These are phyloP conservation scores for Nebria salina DNA, from an alignment of 2,888 invertebrate species.

Conservation along the genomic window DNA sequence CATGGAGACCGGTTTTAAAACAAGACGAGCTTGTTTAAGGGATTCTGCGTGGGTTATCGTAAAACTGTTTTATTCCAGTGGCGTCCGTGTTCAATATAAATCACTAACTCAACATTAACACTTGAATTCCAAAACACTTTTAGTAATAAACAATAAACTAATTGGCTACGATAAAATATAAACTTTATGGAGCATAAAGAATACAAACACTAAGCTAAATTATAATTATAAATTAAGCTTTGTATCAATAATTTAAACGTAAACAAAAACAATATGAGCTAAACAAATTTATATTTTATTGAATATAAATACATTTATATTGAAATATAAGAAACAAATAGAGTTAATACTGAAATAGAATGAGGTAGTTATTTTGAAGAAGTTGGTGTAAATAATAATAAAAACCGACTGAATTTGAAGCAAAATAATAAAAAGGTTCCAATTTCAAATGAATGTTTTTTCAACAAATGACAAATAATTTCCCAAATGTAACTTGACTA, in stretches of 20 bases:
- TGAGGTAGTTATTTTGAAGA: background rate
- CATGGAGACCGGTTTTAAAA: conserved; percentile 27
- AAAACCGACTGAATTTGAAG: background rate
- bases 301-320: no score
- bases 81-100: conserved; percentile 14
- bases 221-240: background rate
- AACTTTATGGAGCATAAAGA: background rate
- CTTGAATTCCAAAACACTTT: background rate
- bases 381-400: background rate
- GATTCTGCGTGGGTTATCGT: conserved; percentile 25
- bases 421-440: background rate
- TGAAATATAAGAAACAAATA: background rate
- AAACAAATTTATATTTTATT: no score
- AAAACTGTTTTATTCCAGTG: conserved; percentile 22
- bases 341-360: background rate
- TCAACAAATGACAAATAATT: background rate
- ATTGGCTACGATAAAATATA: background rate
- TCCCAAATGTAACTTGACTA: conserved; percentile 3
- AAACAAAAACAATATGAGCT: no score
- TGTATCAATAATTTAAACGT: no score
- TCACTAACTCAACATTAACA: background rate
- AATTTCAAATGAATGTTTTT: background rate
- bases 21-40: conserved; percentile 4
- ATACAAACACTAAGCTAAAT: background rate
- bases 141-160: background rate